Evolutionary conservation across 1,140 invertebrate species (phyloP), one percentile per base, ranked within the genome.

Genomic region (Lordiphosa mommai): DNA sequence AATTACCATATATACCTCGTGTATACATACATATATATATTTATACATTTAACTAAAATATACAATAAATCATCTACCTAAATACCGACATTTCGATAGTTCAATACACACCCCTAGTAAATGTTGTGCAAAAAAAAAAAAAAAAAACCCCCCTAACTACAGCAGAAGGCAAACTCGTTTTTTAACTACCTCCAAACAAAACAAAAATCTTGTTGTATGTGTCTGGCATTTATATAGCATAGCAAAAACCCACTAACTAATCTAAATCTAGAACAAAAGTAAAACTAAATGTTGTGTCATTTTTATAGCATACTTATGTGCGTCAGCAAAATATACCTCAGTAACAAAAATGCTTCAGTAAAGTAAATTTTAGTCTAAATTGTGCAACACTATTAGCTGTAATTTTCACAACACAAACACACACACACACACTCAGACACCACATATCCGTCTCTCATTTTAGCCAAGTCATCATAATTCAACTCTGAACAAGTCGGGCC

Each of bases 221-320:
- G 77, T 84, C 55, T 77, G 52, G 74, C 71, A 80, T 82, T 79
- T 79, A 80, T 65, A 68, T 58, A 58, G 14, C 29, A 53, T 37
- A 50, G 27, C 38, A 7, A 53, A 29, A 70, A 38, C 30, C 38
- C 56, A 55, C 55, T 37, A 48, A 57, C 58, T 32, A 49, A 34
- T 32, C 50, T 48, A 60, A 69, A 58, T 55, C 16, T 33, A 64
- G 64, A 40, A 32, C 46, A 71, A 66, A 70, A 40, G 10, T 52
- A 43, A 43, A 56, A 70, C 61, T 80, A 72, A 72, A 80, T 80
- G 76, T 80, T 84, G 76, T 82, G 77, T 82, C 34, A 67, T 84
- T 82, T 82, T 82, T 68, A 82, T 76, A 84, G 76, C 63, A 61
- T 64, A 69, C 63, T 48, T 61, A 63, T 61, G 41, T 47, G 58